A percentile compares a stretch with the other conserved stretches of the same genome.
Evolutionary conservation across 2,888 invertebrate genomes (phyloP).

Genomic region (Dicyrtomina minuta): DNA sequence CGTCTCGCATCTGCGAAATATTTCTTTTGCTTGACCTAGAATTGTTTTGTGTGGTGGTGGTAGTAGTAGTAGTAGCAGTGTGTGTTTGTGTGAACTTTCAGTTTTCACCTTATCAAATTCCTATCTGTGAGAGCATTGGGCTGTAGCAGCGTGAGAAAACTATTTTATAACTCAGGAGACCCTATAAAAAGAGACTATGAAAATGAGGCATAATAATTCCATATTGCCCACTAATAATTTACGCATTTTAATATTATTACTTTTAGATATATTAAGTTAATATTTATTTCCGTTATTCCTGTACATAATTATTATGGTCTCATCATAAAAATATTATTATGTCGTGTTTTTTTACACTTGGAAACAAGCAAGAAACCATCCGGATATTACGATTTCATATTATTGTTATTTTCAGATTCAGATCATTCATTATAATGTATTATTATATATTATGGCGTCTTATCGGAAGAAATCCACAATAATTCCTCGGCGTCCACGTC

Average conservation of each 20-base stretch:
- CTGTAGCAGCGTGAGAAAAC: background rate
- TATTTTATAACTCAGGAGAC: background rate
- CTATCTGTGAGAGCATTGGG: background rate
- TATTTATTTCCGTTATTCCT: background rate
- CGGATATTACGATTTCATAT: too few relatives aligned
- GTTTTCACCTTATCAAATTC: conserved; percentile 16
- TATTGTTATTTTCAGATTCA: too few relatives aligned
- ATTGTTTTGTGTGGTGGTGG: background rate
- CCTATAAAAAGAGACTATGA: background rate
- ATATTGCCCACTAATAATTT: too few relatives aligned
- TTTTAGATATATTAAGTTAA: background rate
- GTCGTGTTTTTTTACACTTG: too few relatives aligned
- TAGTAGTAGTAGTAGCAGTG: background rate
- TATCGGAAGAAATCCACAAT: too few relatives aligned
- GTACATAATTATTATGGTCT: too few relatives aligned
- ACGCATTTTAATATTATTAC: background rate
- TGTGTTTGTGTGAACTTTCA: conserved; percentile 2
- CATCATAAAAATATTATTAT: too few relatives aligned
- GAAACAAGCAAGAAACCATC: too few relatives aligned
- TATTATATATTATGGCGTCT: too few relatives aligned
- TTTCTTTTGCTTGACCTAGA: conserved; percentile 23
- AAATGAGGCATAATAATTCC: too few relatives aligned
- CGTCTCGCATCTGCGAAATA: background rate
- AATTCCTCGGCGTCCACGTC: too few relatives aligned
- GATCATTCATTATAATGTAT: too few relatives aligned